Conservation (phyloP, 2,797 vertebrate genomes). For the Sebastes oblongus region DNA sequence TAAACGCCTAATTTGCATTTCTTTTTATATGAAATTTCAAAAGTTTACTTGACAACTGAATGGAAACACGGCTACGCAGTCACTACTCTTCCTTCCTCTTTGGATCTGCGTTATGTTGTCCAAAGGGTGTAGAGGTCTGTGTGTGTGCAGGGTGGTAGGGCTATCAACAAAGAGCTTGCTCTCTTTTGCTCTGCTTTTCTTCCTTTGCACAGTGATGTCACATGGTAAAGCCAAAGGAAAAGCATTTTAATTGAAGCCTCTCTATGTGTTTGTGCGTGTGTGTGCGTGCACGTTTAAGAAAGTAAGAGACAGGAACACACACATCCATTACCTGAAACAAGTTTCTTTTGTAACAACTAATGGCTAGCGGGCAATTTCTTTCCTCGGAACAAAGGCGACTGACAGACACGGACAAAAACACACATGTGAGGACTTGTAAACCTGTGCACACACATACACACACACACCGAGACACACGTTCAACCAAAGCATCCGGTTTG, state of each 20-base stretch:
- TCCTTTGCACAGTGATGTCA: background rate
- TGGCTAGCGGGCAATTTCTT: conserved; percentile 56
- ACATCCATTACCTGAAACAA: conserved; percentile 67
- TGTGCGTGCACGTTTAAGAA: background rate
- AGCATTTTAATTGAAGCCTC: conserved; percentile 6
- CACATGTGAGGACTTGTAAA: conserved; percentile 6
- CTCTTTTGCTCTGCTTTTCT: background rate
- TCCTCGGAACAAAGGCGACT: conserved; percentile 51
- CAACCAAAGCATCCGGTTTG: conserved; percentile 1
- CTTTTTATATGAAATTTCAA: too few species aligned
- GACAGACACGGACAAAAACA: conserved; percentile 31
- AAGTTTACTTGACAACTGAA: too few species aligned
- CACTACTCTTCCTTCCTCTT: background rate
- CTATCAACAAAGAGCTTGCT: conserved; percentile 43
- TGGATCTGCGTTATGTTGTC: background rate
- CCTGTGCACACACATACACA: background rate
- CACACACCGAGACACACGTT: background rate
- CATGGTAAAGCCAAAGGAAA: background rate
- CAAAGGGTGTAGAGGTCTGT: background rate
- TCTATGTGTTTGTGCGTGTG: background rate
- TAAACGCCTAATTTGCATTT: too few species aligned
- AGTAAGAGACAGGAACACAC: conserved; percentile 48
- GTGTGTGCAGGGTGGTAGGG: background rate
- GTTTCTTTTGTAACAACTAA: conserved; percentile 62
- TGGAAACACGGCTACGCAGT: background rate